phyloP scores from a whole-genome alignment of 1,140 invertebrate species.

The Manduca sexta region DNA sequence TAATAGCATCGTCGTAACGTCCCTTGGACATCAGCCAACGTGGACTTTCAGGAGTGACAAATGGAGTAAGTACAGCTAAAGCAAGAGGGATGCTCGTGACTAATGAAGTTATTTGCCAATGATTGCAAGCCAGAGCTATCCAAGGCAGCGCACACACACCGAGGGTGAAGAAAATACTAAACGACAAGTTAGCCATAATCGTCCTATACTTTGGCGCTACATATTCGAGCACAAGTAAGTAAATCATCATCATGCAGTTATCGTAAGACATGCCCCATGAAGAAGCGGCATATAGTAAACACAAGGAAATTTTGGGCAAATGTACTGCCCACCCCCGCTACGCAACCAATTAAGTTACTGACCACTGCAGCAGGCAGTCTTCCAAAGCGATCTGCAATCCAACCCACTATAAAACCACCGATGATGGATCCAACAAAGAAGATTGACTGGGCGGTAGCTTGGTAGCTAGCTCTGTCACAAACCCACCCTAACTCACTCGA shows the following conservation, averaged over 20 bases:
- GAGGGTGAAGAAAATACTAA: constrained; percentile 77
- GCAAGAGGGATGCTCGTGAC: constrained; percentile 68
- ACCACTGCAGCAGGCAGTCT: constrained; percentile 77
- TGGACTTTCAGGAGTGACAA: constrained; percentile 82
- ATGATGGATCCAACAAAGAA: constrained; percentile 80
- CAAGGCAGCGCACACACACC: constrained; percentile 76
- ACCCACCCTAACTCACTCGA: constrained; percentile 76
- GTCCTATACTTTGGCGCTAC: constrained; percentile 77
- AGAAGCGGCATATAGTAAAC: constrained; percentile 76
- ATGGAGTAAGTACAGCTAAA: constrained; percentile 58
- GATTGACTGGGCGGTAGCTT: constrained; percentile 78
- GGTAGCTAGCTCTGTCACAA: constrained; percentile 76
- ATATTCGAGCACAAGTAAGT: constrained; percentile 75
- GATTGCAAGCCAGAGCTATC: constrained; percentile 77
- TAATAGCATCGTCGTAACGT: constrained; percentile 77
- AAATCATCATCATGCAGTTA: constrained; percentile 85
- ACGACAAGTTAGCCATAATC: constrained; percentile 76
- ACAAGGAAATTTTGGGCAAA: constrained; percentile 75
- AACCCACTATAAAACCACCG: constrained; percentile 80
- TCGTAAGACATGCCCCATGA: constrained; percentile 84
- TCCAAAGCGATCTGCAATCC: constrained; percentile 79
- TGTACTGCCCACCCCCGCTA: constrained; percentile 78
- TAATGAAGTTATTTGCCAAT: constrained; percentile 80
- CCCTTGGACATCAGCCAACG: constrained; percentile 81
- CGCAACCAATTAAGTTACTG: constrained; percentile 75